Evolutionary conservation across 2,797 vertebrate genomes (phyloP).

Genomic region (Anisognathus igniventris): DNA sequence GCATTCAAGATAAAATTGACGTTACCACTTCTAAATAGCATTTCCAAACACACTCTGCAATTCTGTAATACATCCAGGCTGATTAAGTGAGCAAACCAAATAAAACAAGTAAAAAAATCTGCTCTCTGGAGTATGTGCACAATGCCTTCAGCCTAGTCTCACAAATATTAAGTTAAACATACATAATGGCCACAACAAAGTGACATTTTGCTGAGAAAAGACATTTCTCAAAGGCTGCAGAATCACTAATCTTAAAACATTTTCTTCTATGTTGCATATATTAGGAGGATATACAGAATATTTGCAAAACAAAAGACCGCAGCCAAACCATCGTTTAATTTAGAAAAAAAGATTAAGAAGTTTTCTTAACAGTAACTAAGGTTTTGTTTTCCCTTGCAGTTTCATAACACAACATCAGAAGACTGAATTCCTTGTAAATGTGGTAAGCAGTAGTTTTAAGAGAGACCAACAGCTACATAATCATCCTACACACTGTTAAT

Average conservation of each 20-base stretch:
- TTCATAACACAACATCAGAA: slow-evolving; percentile 35
- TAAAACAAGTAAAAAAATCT: background rate
- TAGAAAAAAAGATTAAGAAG: background rate
- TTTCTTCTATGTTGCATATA: background rate
- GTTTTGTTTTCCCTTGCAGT: slow-evolving; percentile 41
- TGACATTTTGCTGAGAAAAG: background rate
- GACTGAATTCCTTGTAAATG: slow-evolving; percentile 63
- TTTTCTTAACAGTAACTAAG: slow-evolving; percentile 13
- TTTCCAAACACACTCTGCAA: background rate
- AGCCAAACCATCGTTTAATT: background rate
- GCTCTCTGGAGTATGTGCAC: background rate
- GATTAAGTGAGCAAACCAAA: background rate
- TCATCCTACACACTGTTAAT: slow-evolving; percentile 70
- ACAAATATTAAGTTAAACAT: background rate
- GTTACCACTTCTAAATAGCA: background rate
- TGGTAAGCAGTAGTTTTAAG: slow-evolving; percentile 44
- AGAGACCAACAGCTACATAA: slow-evolving; percentile 54
- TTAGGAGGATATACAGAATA: background rate
- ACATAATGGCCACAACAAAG: background rate
- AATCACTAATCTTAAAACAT: background rate
- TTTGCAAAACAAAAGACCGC: background rate
- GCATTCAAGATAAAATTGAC: background rate
- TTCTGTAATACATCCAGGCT: background rate
- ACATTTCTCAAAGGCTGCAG: background rate
- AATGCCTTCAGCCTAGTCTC: background rate